Base-by-base conservation (phyloP, 2,113 vertebrate species). In the Corythaixoides concolor region DNA sequence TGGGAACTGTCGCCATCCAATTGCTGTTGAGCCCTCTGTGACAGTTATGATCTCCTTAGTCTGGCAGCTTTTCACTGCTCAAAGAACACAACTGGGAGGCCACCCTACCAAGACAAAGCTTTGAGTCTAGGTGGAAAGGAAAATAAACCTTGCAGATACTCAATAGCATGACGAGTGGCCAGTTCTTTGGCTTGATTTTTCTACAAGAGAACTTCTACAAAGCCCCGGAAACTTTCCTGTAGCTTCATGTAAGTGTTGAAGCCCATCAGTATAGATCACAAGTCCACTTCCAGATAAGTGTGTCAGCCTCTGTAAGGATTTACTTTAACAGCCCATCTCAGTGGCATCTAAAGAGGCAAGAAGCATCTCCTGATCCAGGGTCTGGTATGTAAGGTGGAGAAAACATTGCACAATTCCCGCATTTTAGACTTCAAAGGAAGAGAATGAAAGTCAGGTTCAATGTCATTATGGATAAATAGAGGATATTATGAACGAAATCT, bases 401-500 rank as follows among this genome's bases (percentile, higher is more conserved):
- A 78, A 85, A 53, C 2, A 23, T 8, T 47, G 12, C 35, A 74
- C 81, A 93, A 18, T 77, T 70, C 8, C 5, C 11, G 53, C 4
- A 8, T 35, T 82, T 64, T 75, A 16, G 47, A 69, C 18, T 73
- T 83, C 52, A 60, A 11, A 6, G 11, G 4, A 84, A 45, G 11
- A 76, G 41, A 79, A 80, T 23, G 7, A 90, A 96, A 92, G 33
- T 84, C 62, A 77, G 21, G 37, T 90, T 94, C 85, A 93, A 86
- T 92, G 85, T 92, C 76, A 68, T 70, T 72, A 18, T 11, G 10
- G 41, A 80, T 80, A 88, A 96, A 94, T 49, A 83, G 30, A 89
- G 50, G 52, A 80, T 90, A 45, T 59, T 90, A 70, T 63, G 23
- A 73, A 83, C 92, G 49, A 93, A 94, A 90, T 52, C 50, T 88